Percentiles rank a stretch among this genome's conserved stretches.
phyloP scores from a whole-genome alignment of 2,113 vertebrate genomes.

The Prolemur simus region DNA sequence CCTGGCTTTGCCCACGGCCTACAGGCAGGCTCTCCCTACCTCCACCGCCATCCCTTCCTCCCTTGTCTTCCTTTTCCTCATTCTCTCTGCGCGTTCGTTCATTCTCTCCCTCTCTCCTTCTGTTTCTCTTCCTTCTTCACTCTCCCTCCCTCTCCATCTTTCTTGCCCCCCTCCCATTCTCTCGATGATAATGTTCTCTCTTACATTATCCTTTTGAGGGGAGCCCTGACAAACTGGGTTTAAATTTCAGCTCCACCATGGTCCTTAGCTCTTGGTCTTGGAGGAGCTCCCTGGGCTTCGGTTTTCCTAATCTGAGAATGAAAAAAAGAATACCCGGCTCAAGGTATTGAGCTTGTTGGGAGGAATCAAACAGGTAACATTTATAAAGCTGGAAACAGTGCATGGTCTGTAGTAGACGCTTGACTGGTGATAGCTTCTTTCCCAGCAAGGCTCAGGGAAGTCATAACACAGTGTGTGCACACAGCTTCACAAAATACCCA shows the following conservation, averaged over 20 bases:
- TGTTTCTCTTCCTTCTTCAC: background rate
- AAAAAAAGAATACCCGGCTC: background rate
- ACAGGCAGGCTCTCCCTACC: background rate
- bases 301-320: background rate
- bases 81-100: background rate
- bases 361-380: background rate
- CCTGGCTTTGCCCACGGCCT: background rate
- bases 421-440: background rate
- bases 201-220: background rate
- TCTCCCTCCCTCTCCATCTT: no score
- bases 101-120: background rate
- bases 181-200: background rate
- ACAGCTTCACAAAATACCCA: background rate
- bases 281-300: background rate
- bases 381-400: background rate
- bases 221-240: background rate
- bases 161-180: no score
- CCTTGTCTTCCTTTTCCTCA: background rate
- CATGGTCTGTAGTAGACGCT: accelerated
- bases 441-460: background rate
- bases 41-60: background rate
- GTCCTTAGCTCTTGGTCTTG: background rate
- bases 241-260: background rate
- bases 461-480: background rate
- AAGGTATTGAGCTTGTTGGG: background rate